These are phyloP conservation scores for Halesus radiatus DNA, from an alignment of 1,140 invertebrate genomes.

Conservation along the genomic window DNA sequence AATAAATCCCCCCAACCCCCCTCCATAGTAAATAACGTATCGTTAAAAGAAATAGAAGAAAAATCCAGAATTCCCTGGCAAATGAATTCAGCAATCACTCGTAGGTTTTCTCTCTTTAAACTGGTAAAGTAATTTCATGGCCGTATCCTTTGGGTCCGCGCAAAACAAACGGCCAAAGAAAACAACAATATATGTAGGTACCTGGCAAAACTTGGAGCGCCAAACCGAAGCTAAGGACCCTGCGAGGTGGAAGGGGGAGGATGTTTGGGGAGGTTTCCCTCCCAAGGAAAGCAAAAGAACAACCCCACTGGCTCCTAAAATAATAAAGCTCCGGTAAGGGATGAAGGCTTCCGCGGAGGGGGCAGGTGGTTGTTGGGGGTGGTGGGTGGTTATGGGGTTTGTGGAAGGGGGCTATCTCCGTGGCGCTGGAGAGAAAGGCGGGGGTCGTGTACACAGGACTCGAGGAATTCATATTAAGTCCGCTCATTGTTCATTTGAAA, in stretches of 20 bases:
- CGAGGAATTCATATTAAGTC: slow-evolving; percentile 56
- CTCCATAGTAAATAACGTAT: no score
- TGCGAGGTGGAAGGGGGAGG: neutral
- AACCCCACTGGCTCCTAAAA: slow-evolving; percentile 48
- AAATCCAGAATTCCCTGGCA: neutral
- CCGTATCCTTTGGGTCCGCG: slow-evolving; percentile 3
- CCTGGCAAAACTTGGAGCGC: slow-evolving; percentile 39
- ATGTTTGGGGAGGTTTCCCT: slow-evolving; percentile 4
- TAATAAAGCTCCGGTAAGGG: slow-evolving; percentile 51
- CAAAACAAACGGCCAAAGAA: slow-evolving; percentile 36
- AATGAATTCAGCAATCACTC: neutral
- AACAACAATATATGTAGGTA: slow-evolving; percentile 42
- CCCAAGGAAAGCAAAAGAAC: slow-evolving; percentile 46
- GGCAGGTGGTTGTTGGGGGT: neutral
- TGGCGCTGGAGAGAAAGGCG: neutral
- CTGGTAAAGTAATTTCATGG: slow-evolving; percentile 13
- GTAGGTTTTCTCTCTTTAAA: neutral
- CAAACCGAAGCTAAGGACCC: slow-evolving; percentile 34
- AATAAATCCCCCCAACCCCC: no score
- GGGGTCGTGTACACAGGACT: slow-evolving; percentile 26
- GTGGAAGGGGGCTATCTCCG: neutral
- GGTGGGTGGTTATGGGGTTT: no score
- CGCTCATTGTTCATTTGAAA: slow-evolving; percentile 55
- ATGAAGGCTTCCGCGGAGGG: slow-evolving; percentile 25
- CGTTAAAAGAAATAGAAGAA: no score